Evolutionary conservation across 2,888 invertebrate genomes (phyloP).

Genomic region (Drepanosiphum platanoidis): DNA sequence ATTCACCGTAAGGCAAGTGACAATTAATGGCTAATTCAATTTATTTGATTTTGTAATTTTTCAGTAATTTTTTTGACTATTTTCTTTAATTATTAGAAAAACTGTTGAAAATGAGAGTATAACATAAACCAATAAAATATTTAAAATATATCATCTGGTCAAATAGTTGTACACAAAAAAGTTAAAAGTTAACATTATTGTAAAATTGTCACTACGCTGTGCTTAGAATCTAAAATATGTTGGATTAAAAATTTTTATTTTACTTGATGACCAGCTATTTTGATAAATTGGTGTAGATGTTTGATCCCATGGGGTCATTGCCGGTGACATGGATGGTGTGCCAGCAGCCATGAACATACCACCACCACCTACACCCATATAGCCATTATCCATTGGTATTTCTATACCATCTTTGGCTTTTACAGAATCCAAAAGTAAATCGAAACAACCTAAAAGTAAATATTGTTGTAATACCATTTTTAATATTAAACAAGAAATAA

Average conservation of each 20-base stretch:
- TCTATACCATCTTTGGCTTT: conserved; percentile 99
- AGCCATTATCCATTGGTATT: conserved; percentile 80
- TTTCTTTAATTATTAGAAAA: too few relatives aligned
- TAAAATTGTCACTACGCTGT: too few relatives aligned
- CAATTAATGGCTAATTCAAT: too few relatives aligned
- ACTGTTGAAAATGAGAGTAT: too few relatives aligned
- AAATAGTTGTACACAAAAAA: too few relatives aligned
- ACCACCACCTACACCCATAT: conserved; percentile 72
- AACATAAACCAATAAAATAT: too few relatives aligned
- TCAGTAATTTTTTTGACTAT: too few relatives aligned
- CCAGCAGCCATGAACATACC: conserved; percentile 83
- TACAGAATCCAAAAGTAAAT: conserved; percentile 94
- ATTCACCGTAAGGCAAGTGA: not conserved
- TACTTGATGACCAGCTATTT: conserved; percentile 72
- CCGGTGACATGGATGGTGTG: conserved; percentile 89
- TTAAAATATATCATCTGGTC: too few relatives aligned
- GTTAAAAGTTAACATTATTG: too few relatives aligned
- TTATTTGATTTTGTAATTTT: too few relatives aligned
- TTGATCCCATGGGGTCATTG: conserved; percentile 92
- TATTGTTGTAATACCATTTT: not conserved
- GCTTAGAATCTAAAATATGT: too few relatives aligned
- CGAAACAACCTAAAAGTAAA: conserved; percentile 82
- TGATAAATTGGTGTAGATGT: conserved; percentile 85
- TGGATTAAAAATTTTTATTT: not conserved
- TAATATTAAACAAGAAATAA: conserved; percentile 2